Evolutionary conservation across 2,113 vertebrate species (phyloP).

Genomic region (Brevimyrus niger): DNA sequence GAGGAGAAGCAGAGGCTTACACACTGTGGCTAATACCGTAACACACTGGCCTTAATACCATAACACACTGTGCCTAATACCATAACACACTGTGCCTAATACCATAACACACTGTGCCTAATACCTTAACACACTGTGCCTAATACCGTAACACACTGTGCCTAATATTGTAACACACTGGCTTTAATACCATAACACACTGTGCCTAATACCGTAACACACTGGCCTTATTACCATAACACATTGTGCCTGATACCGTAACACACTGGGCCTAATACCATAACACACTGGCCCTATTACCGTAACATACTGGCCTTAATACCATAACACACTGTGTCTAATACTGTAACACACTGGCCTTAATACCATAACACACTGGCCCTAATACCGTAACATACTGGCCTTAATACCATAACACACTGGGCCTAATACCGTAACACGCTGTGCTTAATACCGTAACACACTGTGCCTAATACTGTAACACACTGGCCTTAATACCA

Average conservation of each 20-base stretch:
- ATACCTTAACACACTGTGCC: neutral
- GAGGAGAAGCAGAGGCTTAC: neutral
- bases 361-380: neutral
- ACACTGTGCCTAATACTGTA: neutral
- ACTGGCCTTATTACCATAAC: neutral
- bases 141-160: neutral
- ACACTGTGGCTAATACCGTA: neutral
- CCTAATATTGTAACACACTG: too few species aligned
- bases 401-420: too few species aligned
- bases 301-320: too few species aligned
- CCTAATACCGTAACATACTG: too few species aligned
- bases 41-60: neutral
- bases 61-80: neutral
- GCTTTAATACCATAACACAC: neutral
- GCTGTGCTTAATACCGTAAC: neutral
- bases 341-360: neutral
- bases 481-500: neutral
- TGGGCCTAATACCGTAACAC: neutral
- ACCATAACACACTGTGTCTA: neutral
- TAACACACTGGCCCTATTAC: neutral
- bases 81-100: neutral
- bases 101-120: neutral
- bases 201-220: neutral
- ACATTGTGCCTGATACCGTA: neutral
- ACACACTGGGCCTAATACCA: neutral